Percentiles rank a stretch among this genome's conserved stretches.
Evolutionary conservation across 1,140 invertebrate species (phyloP).

Genomic region (Aphelenchoides besseyi): DNA sequence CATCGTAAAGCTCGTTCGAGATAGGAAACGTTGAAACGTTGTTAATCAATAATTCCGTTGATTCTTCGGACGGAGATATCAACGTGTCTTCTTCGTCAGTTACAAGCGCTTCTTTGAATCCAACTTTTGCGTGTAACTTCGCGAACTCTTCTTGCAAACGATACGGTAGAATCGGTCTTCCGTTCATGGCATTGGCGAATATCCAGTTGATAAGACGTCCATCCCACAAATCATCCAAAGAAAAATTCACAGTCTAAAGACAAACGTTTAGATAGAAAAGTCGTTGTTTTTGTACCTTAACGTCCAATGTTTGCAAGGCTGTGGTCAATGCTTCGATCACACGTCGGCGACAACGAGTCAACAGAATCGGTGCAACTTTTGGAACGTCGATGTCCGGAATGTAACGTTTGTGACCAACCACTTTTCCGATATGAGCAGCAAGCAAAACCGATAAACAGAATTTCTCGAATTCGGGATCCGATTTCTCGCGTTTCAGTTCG

Average conservation of each 20-base stretch:
- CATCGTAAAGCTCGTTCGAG: slow-evolving; percentile 8
- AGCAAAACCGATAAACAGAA: slow-evolving; percentile 51
- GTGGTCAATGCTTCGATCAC: slow-evolving; percentile 8
- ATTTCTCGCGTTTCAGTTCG: slow-evolving; percentile 28
- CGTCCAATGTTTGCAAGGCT: slow-evolving; percentile 11
- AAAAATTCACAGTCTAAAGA: slow-evolving; percentile 53
- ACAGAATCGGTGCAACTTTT: slow-evolving; percentile 14
- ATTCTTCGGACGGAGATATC: slow-evolving; percentile 36
- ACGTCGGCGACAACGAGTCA: slow-evolving; percentile 16
- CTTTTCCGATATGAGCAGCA: slow-evolving; percentile 45
- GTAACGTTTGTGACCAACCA: slow-evolving; percentile 39
- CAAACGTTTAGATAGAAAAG: neutral
- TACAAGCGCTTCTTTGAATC: slow-evolving; percentile 46
- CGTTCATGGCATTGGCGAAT: slow-evolving; percentile 32
- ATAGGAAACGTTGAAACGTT: neutral
- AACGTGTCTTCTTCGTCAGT: slow-evolving; percentile 50
- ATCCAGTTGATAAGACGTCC: slow-evolving; percentile 43
- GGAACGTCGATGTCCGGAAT: slow-evolving; percentile 35
- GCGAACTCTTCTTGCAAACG: slow-evolving; percentile 60
- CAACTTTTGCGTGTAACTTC: slow-evolving; percentile 45
- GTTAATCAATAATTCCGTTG: slow-evolving; percentile 9
- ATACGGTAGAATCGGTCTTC: slow-evolving; percentile 38
- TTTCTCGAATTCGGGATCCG: slow-evolving; percentile 48
- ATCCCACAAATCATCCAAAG: slow-evolving; percentile 47
- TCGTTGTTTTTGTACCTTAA: slow-evolving; percentile 5